Evolutionary conservation across 1,140 invertebrate genomes (phyloP), one percentile per base, ranked within the genome.

Genomic region (Aphidius gifuensis): DNA sequence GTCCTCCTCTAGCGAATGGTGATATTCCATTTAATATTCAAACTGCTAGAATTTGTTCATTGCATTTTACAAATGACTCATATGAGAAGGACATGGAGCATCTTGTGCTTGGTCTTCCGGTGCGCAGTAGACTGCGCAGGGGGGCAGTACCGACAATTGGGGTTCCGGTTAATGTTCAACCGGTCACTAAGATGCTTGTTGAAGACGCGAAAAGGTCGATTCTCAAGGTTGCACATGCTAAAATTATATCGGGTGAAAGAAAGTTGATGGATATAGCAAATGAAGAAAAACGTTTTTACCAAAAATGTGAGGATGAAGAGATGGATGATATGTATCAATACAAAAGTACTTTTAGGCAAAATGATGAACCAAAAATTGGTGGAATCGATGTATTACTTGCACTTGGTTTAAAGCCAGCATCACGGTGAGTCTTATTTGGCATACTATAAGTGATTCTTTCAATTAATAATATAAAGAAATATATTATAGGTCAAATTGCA

Each of bases 61-160:
- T 80, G 58, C 84, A 86, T 71, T 86, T 86, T 63, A 81, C 79
- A 44, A 76, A 79, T 53, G 75, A 80, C 5, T 83, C 80, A 56
- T 85, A 85, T 73, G 84, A 85, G 75, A 77, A 83, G 64, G 84
- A 85, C 71, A 80, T 85, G 68, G 83, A 85, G 73, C 83, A 85
- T 73, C 78, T 84, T 68, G 75, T 85, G 60, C 77, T 85, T 39
- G 84, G 83, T 7, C 73, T 85, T 66, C 84, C 84, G 63, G 80
- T 80, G 61, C 73, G 83, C 59, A 83, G 80, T 64, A 75, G 84
- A 11, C 69, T 85, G 68, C 78, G 80, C 58, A 76, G 82, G 48
- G 84, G 83, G 32, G 83, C 83, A 3, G 77, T 84, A 49, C 84
- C 84, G 49, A 77, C 84, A 40, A 80, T 83, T 62, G 82, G 80